Conservation (phyloP, 2,113 vertebrate genomes). For the Haemorhous mexicanus region DNA sequence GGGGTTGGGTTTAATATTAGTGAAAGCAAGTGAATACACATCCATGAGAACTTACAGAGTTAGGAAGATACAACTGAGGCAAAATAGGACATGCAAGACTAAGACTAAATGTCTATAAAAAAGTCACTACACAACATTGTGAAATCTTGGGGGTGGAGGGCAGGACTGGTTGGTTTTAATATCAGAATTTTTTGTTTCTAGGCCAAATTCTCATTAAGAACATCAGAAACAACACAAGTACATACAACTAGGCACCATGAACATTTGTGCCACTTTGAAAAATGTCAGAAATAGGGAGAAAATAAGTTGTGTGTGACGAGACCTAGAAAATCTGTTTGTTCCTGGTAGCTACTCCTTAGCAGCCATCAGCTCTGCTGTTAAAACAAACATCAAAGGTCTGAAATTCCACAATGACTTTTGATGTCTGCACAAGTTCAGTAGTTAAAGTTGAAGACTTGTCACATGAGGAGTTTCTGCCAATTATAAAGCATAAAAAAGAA, state of each 20-base stretch:
- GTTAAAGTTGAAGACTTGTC: slow-evolving; percentile 52
- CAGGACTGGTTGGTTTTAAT: background rate
- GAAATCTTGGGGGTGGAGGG: accelerated
- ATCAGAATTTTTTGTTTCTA: background rate
- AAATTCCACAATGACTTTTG: slow-evolving; percentile 61
- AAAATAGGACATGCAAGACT: background rate
- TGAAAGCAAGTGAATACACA: background rate
- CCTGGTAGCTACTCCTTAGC: slow-evolving; percentile 40
- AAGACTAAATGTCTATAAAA: background rate
- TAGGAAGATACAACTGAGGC: background rate
- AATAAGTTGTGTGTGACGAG: slow-evolving; percentile 31
- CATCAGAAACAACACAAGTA: background rate
- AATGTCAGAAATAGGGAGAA: slow-evolving; percentile 25
- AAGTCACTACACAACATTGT: background rate
- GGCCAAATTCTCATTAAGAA: background rate
- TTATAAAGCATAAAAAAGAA: slow-evolving; percentile 43
- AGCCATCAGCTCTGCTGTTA: slow-evolving; percentile 42
- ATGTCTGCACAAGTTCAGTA: slow-evolving; percentile 36
- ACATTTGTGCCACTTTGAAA: slow-evolving; percentile 22
- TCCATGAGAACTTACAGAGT: background rate
- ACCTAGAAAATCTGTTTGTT: slow-evolving; percentile 61
- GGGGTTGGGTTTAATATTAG: background rate
- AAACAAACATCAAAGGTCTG: slow-evolving; percentile 59
- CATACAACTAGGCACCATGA: background rate
- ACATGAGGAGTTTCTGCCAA: slow-evolving; percentile 39